Base-by-base conservation (phyloP, 2,797 vertebrate genomes). In the Leontopithecus rosalia region DNA sequence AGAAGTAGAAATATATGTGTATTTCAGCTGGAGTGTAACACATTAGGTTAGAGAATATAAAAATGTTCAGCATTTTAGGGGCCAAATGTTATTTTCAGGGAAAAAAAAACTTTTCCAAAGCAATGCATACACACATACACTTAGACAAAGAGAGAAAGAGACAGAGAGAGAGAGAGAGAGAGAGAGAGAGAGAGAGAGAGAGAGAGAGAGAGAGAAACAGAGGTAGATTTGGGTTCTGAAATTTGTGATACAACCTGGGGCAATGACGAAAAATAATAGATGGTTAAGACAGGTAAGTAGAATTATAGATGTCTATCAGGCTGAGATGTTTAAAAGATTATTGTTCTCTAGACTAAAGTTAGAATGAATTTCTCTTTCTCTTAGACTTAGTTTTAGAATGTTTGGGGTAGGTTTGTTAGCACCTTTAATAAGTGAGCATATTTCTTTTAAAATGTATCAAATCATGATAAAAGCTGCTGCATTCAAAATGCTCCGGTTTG, bases 291-390 rank as follows among this genome's bases (percentile, higher is more conserved):
- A 73, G 0, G 5, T 46, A 88, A 67, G 9, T 79, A 24, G 5
- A 79, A 87, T 57, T 61, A 4, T 61, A 82, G 30, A 61, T 46
- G 33, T n/a, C 55, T 95, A 19, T 82, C 77, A 41, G 48, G 88
- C 11, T 36, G 22, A 6, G 73, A 1, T 83, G 4, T 88, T 81
- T 87, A 52, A 88, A 95, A 95, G 9, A 43, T 75, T 9, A 61
- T 28, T 48, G 1, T 73, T 19, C 7, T 72, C n/a, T 58, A 7
- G 7, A 22, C 5, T 80, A 24, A 75, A 75, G 8, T 81, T 86
- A 72, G 61, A 92, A 80, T 87, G 30, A 92, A 55, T 85, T 87
- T 87, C 36, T 93, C 41, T 85, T 58, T 91, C n/a, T 93, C 15
- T 39, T 33, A 64, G 46, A 73, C 2, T 70, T 48, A 70, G 22